These are phyloP conservation scores for Osmerus mordax DNA, from an alignment of 2,113 vertebrate species.

Conservation along the genomic window DNA sequence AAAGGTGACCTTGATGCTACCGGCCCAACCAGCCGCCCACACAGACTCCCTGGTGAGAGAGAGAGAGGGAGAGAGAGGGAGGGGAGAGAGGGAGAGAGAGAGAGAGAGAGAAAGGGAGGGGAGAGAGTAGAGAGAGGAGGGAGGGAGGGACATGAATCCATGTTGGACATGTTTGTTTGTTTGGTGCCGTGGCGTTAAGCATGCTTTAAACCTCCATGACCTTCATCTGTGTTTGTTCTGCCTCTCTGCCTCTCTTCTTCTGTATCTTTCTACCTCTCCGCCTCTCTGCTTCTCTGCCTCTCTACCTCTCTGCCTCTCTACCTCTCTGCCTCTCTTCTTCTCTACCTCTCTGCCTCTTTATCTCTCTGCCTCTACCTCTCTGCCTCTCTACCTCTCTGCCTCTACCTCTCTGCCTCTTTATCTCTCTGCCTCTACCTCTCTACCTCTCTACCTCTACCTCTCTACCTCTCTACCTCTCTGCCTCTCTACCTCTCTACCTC, in stretches of 20 bases:
- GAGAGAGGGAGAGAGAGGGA: conserved; percentile 28
- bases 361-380: no score
- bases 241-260: no score
- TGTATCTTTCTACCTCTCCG: no score
- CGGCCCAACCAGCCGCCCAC: conserved; percentile 46
- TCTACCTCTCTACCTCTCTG: neutral
- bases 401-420: no score
- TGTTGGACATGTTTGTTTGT: conserved; percentile 65
- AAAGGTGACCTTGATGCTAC: conserved; percentile 71
- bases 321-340: no score
- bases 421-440: neutral
- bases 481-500: neutral
- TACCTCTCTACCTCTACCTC: no score
- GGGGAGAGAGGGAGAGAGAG: conserved; percentile 29
- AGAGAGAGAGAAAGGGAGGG: conserved; percentile 14
- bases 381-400: no score
- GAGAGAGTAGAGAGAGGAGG: conserved; percentile 4
- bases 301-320: no score
- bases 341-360: no score
- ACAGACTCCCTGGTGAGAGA: conserved; percentile 57
- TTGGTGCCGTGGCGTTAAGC: conserved; percentile 39
- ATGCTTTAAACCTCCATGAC: conserved; percentile 58
- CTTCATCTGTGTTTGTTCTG: conserved; percentile 45
- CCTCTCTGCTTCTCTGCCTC: no score
- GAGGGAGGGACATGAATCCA: conserved; percentile 34